These are phyloP conservation scores for Odontamblyopus lacepedii DNA, from an alignment of 2,797 vertebrate species.

Conservation along the genomic window DNA sequence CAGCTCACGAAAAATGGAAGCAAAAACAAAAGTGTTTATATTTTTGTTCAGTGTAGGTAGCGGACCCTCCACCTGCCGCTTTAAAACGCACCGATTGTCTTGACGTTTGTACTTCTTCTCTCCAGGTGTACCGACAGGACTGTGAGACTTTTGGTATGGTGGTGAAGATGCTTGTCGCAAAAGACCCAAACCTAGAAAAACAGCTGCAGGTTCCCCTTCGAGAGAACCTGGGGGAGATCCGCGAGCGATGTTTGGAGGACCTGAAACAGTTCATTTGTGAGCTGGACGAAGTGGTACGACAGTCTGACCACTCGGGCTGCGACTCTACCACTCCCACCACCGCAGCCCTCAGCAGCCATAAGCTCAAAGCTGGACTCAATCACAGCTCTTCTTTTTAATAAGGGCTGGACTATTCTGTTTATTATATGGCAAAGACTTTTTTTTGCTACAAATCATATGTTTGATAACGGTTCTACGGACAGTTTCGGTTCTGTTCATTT, in stretches of 20 bases:
- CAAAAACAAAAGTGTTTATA: too few relatives aligned
- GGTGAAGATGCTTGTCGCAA: slow-evolving; percentile 97
- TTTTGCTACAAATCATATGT: slow-evolving; percentile 2
- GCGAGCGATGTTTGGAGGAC: slow-evolving; percentile 92
- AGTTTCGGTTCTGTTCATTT: neutral
- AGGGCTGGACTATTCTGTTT: slow-evolving; percentile 15
- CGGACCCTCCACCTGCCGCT: too few relatives aligned
- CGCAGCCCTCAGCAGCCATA: slow-evolving; percentile 33
- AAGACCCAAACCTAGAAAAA: slow-evolving; percentile 93
- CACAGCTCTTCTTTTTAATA: slow-evolving; percentile 59
- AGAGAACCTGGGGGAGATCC: slow-evolving; percentile 95
- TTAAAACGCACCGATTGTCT: too few relatives aligned
- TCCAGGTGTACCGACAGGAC: slow-evolving; percentile 92
- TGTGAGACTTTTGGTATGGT: slow-evolving; percentile 98
- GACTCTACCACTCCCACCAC: slow-evolving; percentile 47
- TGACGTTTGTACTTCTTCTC: neutral
- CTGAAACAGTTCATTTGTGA: slow-evolving; percentile 88
- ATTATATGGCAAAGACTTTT: slow-evolving; percentile 1
- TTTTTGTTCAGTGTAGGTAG: too few relatives aligned
- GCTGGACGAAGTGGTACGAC: slow-evolving; percentile 70
- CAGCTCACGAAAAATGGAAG: too few relatives aligned
- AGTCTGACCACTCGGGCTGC: slow-evolving; percentile 57
- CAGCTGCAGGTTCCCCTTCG: slow-evolving; percentile 90
- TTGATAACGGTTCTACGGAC: neutral
- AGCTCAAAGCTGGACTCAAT: slow-evolving; percentile 55